These are phyloP conservation scores for Notothenia coriiceps DNA, from an alignment of 2,113 vertebrate genomes.

Conservation along the genomic window DNA sequence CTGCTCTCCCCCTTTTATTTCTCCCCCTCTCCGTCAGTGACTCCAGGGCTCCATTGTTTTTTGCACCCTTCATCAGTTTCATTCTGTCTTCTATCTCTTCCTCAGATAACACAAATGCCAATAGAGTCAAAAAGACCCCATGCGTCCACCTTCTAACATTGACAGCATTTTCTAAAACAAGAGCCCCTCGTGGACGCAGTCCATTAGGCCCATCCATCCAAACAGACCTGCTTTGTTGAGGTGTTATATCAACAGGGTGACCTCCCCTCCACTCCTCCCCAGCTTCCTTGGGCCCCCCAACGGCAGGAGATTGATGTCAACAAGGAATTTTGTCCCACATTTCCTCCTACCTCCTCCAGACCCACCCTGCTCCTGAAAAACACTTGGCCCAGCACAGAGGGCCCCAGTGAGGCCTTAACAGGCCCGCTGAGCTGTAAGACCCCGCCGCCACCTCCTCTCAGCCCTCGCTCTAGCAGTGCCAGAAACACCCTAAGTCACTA, in stretches of 20 bases:
- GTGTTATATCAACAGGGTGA: slow-evolving; percentile 85
- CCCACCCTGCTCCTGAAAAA: slow-evolving; percentile 75
- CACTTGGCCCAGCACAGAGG: slow-evolving; percentile 79
- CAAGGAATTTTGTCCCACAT: slow-evolving; percentile 82
- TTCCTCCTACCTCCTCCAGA: slow-evolving; percentile 78
- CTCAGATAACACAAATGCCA: slow-evolving; percentile 40
- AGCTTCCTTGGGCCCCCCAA: slow-evolving; percentile 82
- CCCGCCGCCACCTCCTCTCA: slow-evolving; percentile 52
- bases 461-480: slow-evolving; percentile 57
- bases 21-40: slow-evolving; percentile 22
- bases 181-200: slow-evolving; percentile 72
- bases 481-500: slow-evolving; percentile 75
- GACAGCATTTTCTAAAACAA: slow-evolving; percentile 72
- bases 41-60: slow-evolving; percentile 17
- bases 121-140: slow-evolving; percentile 35
- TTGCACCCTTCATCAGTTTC: slow-evolving; percentile 36
- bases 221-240: slow-evolving; percentile 85
- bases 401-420: slow-evolving; percentile 77
- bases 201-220: slow-evolving; percentile 79
- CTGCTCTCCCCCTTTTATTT: background rate
- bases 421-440: slow-evolving; percentile 62
- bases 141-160: slow-evolving; percentile 29
- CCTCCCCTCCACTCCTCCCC: slow-evolving; percentile 77
- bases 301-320: slow-evolving; percentile 86
- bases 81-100: slow-evolving; percentile 36